These are phyloP conservation scores for Chloroceryle aenea DNA, from an alignment of 2,113 vertebrate genomes.

Conservation along the genomic window DNA sequence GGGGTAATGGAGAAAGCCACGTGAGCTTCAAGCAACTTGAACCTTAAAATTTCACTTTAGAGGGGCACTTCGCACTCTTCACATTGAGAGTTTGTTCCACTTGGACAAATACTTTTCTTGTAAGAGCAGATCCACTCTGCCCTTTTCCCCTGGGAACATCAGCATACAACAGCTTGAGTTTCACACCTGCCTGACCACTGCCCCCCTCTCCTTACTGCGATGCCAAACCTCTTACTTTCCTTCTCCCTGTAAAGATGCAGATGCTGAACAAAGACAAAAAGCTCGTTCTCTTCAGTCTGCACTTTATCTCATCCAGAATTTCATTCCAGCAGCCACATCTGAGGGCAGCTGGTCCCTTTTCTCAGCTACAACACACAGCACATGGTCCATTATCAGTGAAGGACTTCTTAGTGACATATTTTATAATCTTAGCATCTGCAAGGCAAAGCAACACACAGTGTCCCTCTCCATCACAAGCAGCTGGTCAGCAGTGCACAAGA, in stretches of 20 bases:
- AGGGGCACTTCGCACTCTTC: not conserved
- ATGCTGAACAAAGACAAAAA: not conserved
- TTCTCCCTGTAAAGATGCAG: not conserved
- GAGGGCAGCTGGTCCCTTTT: not conserved
- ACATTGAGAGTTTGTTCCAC: not conserved
- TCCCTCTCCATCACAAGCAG: accelerated
- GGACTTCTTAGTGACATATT: not conserved
- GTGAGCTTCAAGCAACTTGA: not conserved
- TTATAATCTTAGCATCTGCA: not conserved
- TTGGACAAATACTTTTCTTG: not conserved
- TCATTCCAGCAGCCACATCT: not conserved
- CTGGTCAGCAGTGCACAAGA: not conserved
- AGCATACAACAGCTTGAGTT: not conserved
- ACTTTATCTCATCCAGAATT: not conserved
- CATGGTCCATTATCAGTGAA: not conserved
- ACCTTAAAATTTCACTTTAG: not conserved
- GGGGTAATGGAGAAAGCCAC: not conserved
- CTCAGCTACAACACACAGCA: not conserved
- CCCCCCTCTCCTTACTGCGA: not conserved
- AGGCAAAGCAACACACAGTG: not conserved
- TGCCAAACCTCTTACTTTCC: not conserved
- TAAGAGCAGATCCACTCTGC: not conserved
- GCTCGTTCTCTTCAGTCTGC: not conserved
- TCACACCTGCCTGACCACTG: not conserved
- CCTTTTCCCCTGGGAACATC: not conserved